A percentile compares a stretch with the other conserved stretches of the same genome.
These are phyloP conservation scores for Heterodera schachtii DNA, from an alignment of 1,140 invertebrate genomes.

Conservation along the genomic window DNA sequence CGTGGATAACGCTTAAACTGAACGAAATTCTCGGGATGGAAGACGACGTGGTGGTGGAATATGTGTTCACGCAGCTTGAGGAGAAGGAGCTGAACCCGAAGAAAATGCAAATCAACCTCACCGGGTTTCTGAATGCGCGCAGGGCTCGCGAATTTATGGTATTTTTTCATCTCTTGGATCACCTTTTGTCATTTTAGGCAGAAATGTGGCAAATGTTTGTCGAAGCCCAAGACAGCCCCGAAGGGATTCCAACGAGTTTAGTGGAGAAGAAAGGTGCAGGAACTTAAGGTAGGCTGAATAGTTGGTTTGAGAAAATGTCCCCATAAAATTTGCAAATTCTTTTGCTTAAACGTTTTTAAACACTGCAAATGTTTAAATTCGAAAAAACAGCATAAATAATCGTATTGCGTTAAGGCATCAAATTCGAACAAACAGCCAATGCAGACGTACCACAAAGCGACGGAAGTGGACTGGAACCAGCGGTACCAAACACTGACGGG, in stretches of 20 bases:
- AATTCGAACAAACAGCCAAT: constrained; percentile 10
- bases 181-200: constrained; percentile 1
- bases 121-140: constrained; percentile 95
- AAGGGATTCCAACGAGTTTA: constrained; percentile 44
- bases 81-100: constrained; percentile 83
- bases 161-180: not conserved
- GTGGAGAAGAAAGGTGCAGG: constrained; percentile 47
- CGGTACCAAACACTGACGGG: constrained; percentile 56
- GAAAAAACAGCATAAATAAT: too few relatives aligned
- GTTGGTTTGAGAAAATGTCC: not conserved
- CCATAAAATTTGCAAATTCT: not conserved
- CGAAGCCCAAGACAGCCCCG: constrained; percentile 80
- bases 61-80: constrained; percentile 97
- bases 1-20: constrained; percentile 95
- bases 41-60: constrained; percentile 96
- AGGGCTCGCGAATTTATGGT: constrained; percentile 95
- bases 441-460: constrained; percentile 33
- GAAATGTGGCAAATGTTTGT: constrained; percentile 92
- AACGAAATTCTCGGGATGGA: constrained; percentile 93
- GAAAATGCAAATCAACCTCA: constrained; percentile 99
- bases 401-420: not conserved
- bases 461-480: constrained; percentile 56
- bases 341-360: too few relatives aligned
- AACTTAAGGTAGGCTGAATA: constrained; percentile 22
- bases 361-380: too few relatives aligned